These are phyloP conservation scores for Phenganax stokvisi DNA, from an alignment of 92 coral and sea anemone genomes.

Conservation along the genomic window DNA sequence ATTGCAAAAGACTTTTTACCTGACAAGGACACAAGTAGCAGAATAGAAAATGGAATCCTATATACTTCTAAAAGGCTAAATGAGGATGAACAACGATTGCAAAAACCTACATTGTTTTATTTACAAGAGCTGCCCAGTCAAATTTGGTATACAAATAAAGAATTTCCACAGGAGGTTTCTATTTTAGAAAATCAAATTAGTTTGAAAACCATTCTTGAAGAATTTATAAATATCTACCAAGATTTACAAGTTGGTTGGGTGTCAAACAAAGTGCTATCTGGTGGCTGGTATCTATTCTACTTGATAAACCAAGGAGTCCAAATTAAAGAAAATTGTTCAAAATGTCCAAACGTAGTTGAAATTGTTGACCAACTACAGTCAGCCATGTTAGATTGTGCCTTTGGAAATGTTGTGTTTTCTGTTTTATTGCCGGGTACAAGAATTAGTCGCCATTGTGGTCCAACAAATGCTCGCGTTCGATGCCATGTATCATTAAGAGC, in stretches of 20 bases:
- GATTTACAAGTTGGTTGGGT: too few relatives aligned
- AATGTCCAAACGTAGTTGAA: constrained; percentile 62
- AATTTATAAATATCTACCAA: too few relatives aligned
- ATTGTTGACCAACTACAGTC: constrained; percentile 49
- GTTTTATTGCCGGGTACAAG: constrained; percentile 74
- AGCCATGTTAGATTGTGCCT: constrained; percentile 58
- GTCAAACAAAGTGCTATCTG: constrained; percentile 39
- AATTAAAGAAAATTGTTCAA: constrained; percentile 52
- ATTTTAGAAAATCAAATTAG: neutral
- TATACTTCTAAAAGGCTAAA: neutral
- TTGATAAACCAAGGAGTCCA: constrained; percentile 67
- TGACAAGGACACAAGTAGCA: neutral
- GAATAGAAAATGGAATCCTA: constrained; percentile 3
- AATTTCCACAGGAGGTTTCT: constrained; percentile 23
- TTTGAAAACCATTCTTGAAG: too few relatives aligned
- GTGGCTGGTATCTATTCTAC: constrained; percentile 66
- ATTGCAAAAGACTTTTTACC: neutral
- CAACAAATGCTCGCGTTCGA: constrained; percentile 82
- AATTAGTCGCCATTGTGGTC: constrained; percentile 82
- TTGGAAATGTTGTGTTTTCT: constrained; percentile 84
- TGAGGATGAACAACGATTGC: constrained; percentile 6
- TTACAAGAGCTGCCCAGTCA: constrained; percentile 49
- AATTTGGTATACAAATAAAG: constrained; percentile 52
- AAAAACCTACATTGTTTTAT: constrained; percentile 70
- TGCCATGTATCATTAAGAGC: constrained; percentile 76